These are phyloP conservation scores for Neodiprion lecontei DNA, from an alignment of 1,140 invertebrate genomes.

Conservation along the genomic window DNA sequence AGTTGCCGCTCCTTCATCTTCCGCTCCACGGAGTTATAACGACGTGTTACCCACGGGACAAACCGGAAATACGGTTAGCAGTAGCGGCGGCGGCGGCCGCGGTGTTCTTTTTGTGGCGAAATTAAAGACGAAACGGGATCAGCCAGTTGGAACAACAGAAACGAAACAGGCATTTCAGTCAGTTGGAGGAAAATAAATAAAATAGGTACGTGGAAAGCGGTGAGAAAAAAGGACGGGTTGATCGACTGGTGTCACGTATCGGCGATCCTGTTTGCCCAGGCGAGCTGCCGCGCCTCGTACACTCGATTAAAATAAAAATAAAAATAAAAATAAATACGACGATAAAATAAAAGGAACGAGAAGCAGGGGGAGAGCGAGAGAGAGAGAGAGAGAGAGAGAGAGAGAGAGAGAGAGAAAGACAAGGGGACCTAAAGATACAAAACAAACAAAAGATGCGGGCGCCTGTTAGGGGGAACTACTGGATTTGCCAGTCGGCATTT, in stretches of 20 bases:
- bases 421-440: not conserved
- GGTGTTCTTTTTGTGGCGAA: too few relatives aligned
- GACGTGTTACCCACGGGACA: too few relatives aligned
- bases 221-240: not conserved
- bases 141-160: not conserved
- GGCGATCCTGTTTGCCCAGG: conserved; percentile 1
- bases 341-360: not conserved
- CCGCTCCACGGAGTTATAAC: too few relatives aligned
- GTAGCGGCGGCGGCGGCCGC: too few relatives aligned
- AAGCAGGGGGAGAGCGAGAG: not conserved
- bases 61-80: too few relatives aligned
- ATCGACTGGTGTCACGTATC: not conserved
- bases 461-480: not conserved
- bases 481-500: not conserved
- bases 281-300: not conserved
- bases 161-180: not conserved
- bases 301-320: not conserved
- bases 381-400: not conserved
- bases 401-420: not conserved
- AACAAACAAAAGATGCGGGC: not conserved
- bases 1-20: too few relatives aligned
- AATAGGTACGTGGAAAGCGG: too few relatives aligned
- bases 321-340: not conserved
- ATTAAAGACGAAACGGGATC: too few relatives aligned
- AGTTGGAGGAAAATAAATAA: too few relatives aligned